Percentiles rank a stretch among this genome's conserved stretches.
Conservation (phyloP, 2,113 vertebrate species). For the Myotis brandtii region DNA sequence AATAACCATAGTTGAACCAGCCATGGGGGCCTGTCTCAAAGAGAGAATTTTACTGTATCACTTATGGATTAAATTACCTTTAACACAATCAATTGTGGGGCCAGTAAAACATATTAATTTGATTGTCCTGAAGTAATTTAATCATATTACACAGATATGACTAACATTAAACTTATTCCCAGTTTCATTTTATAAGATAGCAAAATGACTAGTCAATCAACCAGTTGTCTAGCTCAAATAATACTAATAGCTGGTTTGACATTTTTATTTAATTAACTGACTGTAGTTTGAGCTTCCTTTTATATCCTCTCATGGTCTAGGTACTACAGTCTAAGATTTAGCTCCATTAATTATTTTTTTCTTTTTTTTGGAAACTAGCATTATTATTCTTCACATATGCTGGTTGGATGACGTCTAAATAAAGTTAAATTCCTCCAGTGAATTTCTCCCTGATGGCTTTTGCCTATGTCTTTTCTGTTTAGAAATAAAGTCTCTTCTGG, state of each 20-base stretch:
- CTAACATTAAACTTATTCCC: background rate
- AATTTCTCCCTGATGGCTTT: background rate
- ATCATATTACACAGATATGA: constrained; percentile 46
- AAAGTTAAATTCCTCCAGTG: background rate
- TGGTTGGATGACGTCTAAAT: background rate
- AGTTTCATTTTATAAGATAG: constrained; percentile 30
- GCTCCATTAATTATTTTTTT: background rate
- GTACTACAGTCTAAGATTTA: background rate
- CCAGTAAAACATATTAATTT: constrained; percentile 60
- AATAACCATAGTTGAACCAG: constrained; percentile 33
- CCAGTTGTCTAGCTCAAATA: background rate
- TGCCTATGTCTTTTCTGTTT: constrained; percentile 3
- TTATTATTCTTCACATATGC: background rate
- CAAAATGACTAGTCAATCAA: constrained; percentile 45
- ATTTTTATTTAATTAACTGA: constrained; percentile 47
- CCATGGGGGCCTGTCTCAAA: background rate
- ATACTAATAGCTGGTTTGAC: background rate
- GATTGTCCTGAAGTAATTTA: constrained; percentile 58
- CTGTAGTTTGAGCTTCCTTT: constrained; percentile 5
- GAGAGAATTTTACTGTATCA: constrained; percentile 46
- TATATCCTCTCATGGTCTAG: background rate
- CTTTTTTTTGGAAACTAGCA: background rate
- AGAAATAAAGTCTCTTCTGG: constrained; percentile 38
- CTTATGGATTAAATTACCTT: constrained; percentile 54
- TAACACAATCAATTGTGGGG: constrained; percentile 42